Conservation (phyloP, 2,797 vertebrate genomes). For the Notolabrus celidotus region DNA sequence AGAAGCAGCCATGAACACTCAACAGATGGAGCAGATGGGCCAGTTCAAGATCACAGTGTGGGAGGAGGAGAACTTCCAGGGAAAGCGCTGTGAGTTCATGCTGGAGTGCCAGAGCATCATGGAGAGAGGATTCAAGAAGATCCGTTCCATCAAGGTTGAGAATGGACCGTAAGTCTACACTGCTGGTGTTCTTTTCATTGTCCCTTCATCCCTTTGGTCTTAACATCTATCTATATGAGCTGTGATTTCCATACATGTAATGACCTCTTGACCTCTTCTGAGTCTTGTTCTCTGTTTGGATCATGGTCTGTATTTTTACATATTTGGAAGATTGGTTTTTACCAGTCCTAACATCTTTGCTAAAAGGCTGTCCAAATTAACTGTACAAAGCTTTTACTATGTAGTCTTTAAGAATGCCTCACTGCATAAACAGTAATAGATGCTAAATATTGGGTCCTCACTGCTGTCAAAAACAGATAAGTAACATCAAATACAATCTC, state of each 20-base stretch:
- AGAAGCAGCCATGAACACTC: slow-evolving; percentile 89
- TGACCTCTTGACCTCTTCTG: not conserved
- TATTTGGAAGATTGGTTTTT: not conserved
- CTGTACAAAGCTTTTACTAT: not conserved
- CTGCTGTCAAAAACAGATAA: not conserved
- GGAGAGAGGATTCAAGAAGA: slow-evolving; percentile 94
- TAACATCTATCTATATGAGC: not conserved
- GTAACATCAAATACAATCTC: not conserved
- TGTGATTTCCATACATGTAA: not conserved
- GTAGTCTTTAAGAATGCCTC: not conserved
- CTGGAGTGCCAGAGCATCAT: slow-evolving; percentile 95
- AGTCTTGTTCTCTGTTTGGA: not conserved
- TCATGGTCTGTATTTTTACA: not conserved
- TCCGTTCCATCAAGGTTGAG: slow-evolving; percentile 97
- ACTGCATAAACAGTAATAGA: not conserved
- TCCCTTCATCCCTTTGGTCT: no score
- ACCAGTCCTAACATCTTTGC: not conserved
- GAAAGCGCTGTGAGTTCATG: slow-evolving; percentile 93
- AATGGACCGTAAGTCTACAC: slow-evolving; percentile 92
- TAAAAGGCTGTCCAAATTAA: not conserved
- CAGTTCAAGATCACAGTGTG: slow-evolving; percentile 95
- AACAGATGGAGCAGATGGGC: slow-evolving; percentile 92
- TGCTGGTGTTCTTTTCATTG: not conserved
- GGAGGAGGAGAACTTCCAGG: slow-evolving; percentile 98
- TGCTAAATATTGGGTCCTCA: not conserved